Evolutionary conservation across 2,888 invertebrate genomes (phyloP).

Genomic region (Rhamnusium bicolor): DNA sequence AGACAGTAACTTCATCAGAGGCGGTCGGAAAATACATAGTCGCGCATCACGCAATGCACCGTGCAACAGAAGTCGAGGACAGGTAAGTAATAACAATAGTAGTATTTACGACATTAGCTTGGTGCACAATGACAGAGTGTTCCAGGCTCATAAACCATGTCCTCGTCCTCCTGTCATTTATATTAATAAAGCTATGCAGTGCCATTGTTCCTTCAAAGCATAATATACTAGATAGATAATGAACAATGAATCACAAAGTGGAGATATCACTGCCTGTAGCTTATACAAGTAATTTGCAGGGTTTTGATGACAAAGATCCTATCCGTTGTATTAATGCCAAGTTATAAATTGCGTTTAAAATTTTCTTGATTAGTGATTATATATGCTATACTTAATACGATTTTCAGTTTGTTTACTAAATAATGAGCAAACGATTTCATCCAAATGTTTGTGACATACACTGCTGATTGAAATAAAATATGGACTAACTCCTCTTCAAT

Average conservation of each 20-base stretch:
- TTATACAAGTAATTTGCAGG: conserved; percentile 52
- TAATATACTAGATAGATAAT: conserved; percentile 41
- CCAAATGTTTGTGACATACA: not conserved
- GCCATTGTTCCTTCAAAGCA: conserved; percentile 24
- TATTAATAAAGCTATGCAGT: conserved; percentile 20
- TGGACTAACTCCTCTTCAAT: not conserved
- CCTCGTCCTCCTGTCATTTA: conserved; percentile 7
- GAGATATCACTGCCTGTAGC: conserved; percentile 53
- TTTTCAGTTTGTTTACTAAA: not conserved
- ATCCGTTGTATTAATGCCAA: conserved; percentile 21
- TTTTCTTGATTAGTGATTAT: not conserved
- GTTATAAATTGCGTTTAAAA: conserved; percentile 7
- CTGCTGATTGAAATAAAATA: not conserved
- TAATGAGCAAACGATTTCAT: not conserved
- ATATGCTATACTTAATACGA: not conserved
- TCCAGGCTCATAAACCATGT: conserved; percentile 8
- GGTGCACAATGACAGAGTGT: conserved; percentile 15
- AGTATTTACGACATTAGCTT: conserved; percentile 20
- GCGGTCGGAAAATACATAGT: conserved; percentile 40
- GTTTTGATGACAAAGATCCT: conserved; percentile 43
- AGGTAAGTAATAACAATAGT: conserved; percentile 20
- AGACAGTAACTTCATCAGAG: conserved; percentile 46
- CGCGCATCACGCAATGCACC: conserved; percentile 42
- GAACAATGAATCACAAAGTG: conserved; percentile 48
- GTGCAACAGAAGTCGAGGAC: conserved; percentile 25